Conservation (phyloP, 64 coral and sea anemone species). For the Trachythela sp. region DNA sequence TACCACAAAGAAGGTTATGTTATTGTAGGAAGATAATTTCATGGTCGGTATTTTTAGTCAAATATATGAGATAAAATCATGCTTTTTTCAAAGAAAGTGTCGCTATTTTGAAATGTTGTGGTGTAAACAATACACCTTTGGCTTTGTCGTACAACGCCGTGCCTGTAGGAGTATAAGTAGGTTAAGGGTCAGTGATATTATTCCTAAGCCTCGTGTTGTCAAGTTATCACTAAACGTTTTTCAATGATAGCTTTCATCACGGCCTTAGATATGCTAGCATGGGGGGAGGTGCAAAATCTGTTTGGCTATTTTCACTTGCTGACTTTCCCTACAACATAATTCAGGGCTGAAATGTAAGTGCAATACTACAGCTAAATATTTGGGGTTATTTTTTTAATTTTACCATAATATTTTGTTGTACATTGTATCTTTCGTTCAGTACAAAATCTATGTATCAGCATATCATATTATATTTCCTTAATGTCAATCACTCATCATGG, state of each 20-base stretch:
- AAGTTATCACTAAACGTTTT: not conserved
- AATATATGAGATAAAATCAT: no score
- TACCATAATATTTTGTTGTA: not conserved
- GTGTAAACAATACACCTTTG: no score
- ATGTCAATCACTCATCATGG: not conserved
- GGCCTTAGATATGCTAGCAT: not conserved
- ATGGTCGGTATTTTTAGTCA: no score
- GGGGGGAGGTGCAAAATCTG: not conserved
- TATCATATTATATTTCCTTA: not conserved
- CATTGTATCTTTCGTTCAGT: not conserved
- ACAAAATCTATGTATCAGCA: not conserved
- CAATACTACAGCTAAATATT: not conserved
- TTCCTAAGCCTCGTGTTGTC: not conserved
- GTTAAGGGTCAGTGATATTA: not conserved
- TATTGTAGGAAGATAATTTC: no score
- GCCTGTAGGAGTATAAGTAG: no score
- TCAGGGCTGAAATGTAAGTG: not conserved
- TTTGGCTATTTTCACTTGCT: not conserved
- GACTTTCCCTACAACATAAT: not conserved
- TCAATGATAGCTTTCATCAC: not conserved
- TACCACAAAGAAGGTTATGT: not conserved
- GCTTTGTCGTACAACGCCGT: no score
- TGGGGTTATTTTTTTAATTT: not conserved
- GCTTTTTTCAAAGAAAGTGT: no score
- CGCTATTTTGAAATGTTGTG: no score